Conservation (phyloP, 2,888 invertebrate genomes). For the Papilio gigon region DNA sequence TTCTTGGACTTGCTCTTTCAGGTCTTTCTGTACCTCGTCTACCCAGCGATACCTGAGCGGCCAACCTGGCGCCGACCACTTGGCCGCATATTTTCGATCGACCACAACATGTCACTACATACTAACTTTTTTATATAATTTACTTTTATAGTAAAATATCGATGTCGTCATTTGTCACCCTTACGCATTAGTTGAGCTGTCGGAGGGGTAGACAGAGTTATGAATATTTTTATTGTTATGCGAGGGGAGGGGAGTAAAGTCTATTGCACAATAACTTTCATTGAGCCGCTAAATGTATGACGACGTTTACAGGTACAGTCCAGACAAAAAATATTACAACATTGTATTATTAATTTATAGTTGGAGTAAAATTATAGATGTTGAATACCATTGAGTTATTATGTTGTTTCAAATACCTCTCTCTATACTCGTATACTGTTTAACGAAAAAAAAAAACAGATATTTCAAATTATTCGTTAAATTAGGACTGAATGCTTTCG, state of each 20-base stretch:
- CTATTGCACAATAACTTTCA: conserved; percentile 41
- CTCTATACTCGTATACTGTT: no score
- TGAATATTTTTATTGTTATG: conserved; percentile 56
- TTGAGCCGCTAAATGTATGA: conserved; percentile 39
- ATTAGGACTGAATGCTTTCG: no score
- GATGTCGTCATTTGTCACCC: conserved; percentile 43
- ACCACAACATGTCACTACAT: background rate
- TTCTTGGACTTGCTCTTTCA: no score
- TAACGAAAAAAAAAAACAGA: no score
- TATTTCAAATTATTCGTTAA: no score
- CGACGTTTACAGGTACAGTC: conserved; percentile 31
- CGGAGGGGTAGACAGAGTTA: conserved; percentile 45
- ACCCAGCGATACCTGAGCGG: no score
- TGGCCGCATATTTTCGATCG: no score
- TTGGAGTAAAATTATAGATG: background rate
- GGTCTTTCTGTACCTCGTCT: no score
- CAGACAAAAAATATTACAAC: background rate
- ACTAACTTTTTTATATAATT: conserved; percentile 14
- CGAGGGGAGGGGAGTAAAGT: conserved; percentile 49
- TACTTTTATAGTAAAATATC: conserved; percentile 24
- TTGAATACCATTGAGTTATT: no score
- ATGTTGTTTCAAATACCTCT: no score
- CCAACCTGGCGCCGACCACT: no score
- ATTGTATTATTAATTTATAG: background rate
- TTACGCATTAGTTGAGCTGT: conserved; percentile 39